Evolutionary conservation across 2,113 vertebrate species (phyloP), one percentile per base, ranked within the genome.

Genomic region (Nothocercus julius): DNA sequence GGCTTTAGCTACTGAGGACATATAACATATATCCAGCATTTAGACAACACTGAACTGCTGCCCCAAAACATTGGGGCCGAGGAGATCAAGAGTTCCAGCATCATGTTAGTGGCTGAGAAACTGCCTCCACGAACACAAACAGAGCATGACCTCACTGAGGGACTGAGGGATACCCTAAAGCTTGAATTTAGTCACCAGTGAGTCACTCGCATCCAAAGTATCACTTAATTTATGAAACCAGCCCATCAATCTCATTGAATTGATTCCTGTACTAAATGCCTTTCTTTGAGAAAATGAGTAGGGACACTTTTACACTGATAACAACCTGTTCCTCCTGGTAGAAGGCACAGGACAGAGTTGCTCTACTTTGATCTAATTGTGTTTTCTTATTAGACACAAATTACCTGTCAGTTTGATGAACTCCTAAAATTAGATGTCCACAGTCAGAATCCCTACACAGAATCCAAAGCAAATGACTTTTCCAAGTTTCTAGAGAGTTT

Each of bases 181-280:
- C 92, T 94, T 77, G 61, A 42, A 49, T 64, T 78, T 64, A 92
- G 69, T 44, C 82, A 75, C 78, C 75, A 92, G 86, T 87, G 27
- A 95, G 88, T 79, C 89, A 77, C 30, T 84, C 69, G 7, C 49
- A 80, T 92, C 53, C 87, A 79, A 88, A 92, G 80, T 56, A 13
- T 85, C 75, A 79, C 83, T 92, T 88, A 34, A 87, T 95, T 97
- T 92, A 92, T 88, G 87, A 93, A 97, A 95, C 72, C 92, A 85
- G 86, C 68, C 80, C 70, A 96, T 96, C 92, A 87, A 76, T 95
- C 90, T 90, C 47, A 17, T 54, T 74, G 75, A 92, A 80, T 83
- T 70, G 79, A 85, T 91, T 81, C 58, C 95, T 96, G 94, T 95
- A 95, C 97, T 97, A 96, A 97, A 96, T 84, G 88, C 79, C 82